Conservation (phyloP, 53 echinoderm and acorn worm genomes). For the Echinarachnius parma region DNA sequence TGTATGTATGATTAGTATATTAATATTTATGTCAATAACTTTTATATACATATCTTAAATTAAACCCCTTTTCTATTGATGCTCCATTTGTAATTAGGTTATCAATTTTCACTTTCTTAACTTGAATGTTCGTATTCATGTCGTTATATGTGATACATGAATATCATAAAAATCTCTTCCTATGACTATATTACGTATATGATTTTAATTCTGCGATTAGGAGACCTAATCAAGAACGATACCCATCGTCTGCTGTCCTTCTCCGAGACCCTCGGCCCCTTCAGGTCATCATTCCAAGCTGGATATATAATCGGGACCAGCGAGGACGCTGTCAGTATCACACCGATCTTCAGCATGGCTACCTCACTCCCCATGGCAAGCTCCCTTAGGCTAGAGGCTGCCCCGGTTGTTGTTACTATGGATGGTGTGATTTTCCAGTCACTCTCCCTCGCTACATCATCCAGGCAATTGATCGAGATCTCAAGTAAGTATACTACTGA, state of each 20-base stretch:
- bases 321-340: background rate
- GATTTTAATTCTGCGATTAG: too few relatives aligned
- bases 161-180: too few relatives aligned
- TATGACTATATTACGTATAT: too few relatives aligned
- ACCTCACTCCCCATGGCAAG: background rate
- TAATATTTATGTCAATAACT: background rate
- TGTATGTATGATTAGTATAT: too few relatives aligned
- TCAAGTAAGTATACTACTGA: slow-evolving; percentile 17
- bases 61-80: background rate
- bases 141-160: too few relatives aligned
- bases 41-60: background rate
- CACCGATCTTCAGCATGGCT: slow-evolving; percentile 19
- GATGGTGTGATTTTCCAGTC: background rate
- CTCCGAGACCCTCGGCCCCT: background rate
- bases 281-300: slow-evolving; percentile 1
- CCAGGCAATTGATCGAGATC: slow-evolving; percentile 4
- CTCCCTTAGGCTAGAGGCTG: background rate
- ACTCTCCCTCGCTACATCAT: slow-evolving; percentile 8
- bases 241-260: background rate
- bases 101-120: too few relatives aligned
- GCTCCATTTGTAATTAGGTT: background rate
- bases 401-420: background rate
- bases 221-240: slow-evolving; percentile 6
- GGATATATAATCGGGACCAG: background rate
- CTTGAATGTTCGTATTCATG: too few relatives aligned